These are phyloP conservation scores for Dicycla oo DNA, from an alignment of 2,888 invertebrate species.

Conservation along the genomic window DNA sequence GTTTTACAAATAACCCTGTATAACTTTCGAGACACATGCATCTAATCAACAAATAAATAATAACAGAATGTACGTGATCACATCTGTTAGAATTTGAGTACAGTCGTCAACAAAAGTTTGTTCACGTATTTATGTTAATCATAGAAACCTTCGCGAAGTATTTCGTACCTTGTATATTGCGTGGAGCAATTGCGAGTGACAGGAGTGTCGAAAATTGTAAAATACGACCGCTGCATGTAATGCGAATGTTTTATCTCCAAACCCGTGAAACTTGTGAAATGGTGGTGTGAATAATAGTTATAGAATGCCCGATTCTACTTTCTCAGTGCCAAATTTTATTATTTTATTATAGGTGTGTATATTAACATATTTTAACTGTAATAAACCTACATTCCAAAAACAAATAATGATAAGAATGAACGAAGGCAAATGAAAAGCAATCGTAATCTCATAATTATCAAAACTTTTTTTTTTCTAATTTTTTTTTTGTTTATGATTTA, in stretches of 20 bases:
- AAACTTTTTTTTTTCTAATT: too few species aligned
- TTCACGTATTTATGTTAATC: constrained; percentile 57
- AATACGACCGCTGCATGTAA: background rate
- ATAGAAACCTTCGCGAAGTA: constrained; percentile 44
- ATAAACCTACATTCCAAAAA: too few species aligned
- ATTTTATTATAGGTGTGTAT: too few species aligned
- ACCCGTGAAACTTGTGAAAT: background rate
- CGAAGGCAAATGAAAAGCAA: too few species aligned
- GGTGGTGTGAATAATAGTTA: too few species aligned
- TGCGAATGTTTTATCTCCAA: background rate
- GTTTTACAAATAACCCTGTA: too few species aligned
- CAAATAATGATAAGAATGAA: too few species aligned
- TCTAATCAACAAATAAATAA: constrained; percentile 41
- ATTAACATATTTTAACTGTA: too few species aligned
- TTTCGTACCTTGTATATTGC: constrained; percentile 57
- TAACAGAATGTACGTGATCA: constrained; percentile 35
- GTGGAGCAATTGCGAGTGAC: constrained; percentile 9
- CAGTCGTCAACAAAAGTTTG: constrained; percentile 48
- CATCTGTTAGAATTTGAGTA: constrained; percentile 34
- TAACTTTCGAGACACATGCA: constrained; percentile 16
- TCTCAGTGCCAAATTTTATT: too few species aligned
- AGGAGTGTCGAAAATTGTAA: constrained; percentile 45
- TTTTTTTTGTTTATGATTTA: too few species aligned
- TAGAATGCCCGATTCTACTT: too few species aligned
- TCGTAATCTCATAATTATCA: too few species aligned